phyloP scores from a whole-genome alignment of 2,888 invertebrate genomes.

The Drosophila paramelanica region DNA sequence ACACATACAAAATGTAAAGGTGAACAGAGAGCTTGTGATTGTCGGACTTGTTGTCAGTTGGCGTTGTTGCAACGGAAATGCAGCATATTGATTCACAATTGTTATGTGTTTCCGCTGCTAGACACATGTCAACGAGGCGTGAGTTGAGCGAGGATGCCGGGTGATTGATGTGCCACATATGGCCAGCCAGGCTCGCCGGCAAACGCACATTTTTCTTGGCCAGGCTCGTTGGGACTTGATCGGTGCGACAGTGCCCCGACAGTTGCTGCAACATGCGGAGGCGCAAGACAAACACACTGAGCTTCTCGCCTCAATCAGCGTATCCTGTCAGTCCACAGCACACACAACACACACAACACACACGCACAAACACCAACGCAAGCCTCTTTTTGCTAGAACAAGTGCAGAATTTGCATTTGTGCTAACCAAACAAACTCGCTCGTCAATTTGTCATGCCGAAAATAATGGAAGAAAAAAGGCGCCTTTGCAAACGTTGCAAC shows the following conservation, averaged over 20 bases:
- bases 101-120: conserved; percentile 10
- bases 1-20: neutral
- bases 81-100: conserved; percentile 29
- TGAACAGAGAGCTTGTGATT: neutral
- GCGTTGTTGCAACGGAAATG: conserved; percentile 7
- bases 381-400: conserved; percentile 22
- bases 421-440: conserved; percentile 29
- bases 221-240: conserved; percentile 1
- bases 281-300: conserved; percentile 57
- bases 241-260: conserved; percentile 55
- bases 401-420: conserved; percentile 51
- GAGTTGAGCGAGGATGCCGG: neutral
- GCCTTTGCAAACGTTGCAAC: neutral
- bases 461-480: neutral
- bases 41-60: neutral
- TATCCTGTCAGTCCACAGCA: conserved; percentile 11
- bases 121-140: conserved; percentile 22
- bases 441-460: conserved; percentile 43
- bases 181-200: conserved; percentile 4
- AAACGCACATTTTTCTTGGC: conserved; percentile 9
- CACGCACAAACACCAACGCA: neutral
- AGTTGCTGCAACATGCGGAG: conserved; percentile 51
- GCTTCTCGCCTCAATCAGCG: conserved; percentile 37
- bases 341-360: neutral
- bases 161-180: conserved; percentile 54